A percentile compares a stretch with the other conserved stretches of the same genome.
phyloP scores from a whole-genome alignment of 2,797 vertebrate genomes.

The Spea hammondii region DNA sequence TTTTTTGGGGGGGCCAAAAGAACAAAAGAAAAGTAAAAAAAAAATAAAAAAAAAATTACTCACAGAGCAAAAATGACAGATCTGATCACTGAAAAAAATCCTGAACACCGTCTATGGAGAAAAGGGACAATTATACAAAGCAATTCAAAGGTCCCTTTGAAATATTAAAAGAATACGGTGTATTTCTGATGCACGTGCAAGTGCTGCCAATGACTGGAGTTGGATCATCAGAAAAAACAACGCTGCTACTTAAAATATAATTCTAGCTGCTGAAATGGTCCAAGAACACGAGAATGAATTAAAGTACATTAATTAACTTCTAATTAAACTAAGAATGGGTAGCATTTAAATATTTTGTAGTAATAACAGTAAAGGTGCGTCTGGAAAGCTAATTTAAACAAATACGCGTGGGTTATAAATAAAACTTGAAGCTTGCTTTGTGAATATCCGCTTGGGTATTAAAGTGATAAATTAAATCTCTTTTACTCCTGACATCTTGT shows the following conservation, averaged over 20 bases:
- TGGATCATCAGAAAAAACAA: slow-evolving; percentile 22
- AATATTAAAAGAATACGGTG: slow-evolving; percentile 33
- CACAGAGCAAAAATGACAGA: slow-evolving; percentile 40
- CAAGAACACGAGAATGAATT: slow-evolving; percentile 64
- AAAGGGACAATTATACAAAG: slow-evolving; percentile 46
- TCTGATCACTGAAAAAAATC: slow-evolving; percentile 30
- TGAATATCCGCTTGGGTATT: slow-evolving; percentile 24
- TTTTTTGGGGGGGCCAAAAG: slow-evolving; percentile 1
- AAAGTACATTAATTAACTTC: slow-evolving; percentile 75
- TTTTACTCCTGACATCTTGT: slow-evolving; percentile 18
- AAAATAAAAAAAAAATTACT: slow-evolving; percentile 37
- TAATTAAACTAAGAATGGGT: slow-evolving; percentile 77
- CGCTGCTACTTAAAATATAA: slow-evolving; percentile 46
- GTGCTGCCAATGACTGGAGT: slow-evolving; percentile 22
- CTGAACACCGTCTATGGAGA: background rate
- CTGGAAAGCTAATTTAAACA: slow-evolving; percentile 62
- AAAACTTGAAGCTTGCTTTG: slow-evolving; percentile 46
- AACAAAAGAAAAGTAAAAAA: slow-evolving; percentile 31
- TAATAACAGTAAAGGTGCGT: slow-evolving; percentile 66
- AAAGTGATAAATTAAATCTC: slow-evolving; percentile 24
- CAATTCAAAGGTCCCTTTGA: slow-evolving; percentile 47
- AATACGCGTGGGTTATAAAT: slow-evolving; percentile 54
- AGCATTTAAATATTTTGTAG: slow-evolving; percentile 64
- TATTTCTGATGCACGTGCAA: slow-evolving; percentile 28
- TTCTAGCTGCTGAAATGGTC: slow-evolving; percentile 59